phyloP scores from a whole-genome alignment of 2,888 invertebrate genomes.

The Ennomos erosarius region DNA sequence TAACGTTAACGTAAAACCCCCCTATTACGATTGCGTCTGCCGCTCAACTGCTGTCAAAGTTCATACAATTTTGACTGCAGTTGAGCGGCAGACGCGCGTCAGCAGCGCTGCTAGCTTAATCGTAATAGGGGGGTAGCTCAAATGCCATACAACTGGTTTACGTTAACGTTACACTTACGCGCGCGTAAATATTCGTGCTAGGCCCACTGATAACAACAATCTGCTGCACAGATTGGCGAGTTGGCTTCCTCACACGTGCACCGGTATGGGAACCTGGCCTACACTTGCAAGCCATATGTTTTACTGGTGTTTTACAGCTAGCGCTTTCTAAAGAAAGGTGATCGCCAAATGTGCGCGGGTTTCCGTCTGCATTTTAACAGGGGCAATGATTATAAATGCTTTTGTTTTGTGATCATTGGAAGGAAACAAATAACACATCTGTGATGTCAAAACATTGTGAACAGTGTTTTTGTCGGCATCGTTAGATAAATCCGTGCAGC shows the following conservation, averaged over 20 bases:
- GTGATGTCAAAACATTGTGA: constrained; percentile 24
- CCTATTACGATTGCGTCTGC: too few relatives aligned
- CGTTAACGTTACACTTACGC: too few relatives aligned
- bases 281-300: constrained; percentile 69
- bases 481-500: too few relatives aligned
- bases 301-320: constrained; percentile 79
- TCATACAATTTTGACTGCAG: too few relatives aligned
- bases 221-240: constrained; percentile 79
- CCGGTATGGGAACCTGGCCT: constrained; percentile 59
- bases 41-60: too few relatives aligned
- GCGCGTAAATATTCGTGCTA: too few relatives aligned
- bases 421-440: constrained; percentile 46
- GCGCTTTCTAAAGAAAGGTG: constrained; percentile 77
- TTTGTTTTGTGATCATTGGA: constrained; percentile 53
- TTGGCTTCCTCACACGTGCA: constrained; percentile 74
- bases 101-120: too few relatives aligned
- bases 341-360: constrained; percentile 67
- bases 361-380: constrained; percentile 57
- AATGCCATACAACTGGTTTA: too few relatives aligned
- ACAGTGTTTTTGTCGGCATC: constrained; percentile 16
- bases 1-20: too few relatives aligned
- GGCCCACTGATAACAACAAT: constrained; percentile 73
- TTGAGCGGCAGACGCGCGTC: too few relatives aligned
- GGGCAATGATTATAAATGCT: constrained; percentile 42
- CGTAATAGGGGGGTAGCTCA: too few relatives aligned